Evolutionary conservation across 2,113 vertebrate genomes (phyloP).

Genomic region (Toxostoma redivivum): DNA sequence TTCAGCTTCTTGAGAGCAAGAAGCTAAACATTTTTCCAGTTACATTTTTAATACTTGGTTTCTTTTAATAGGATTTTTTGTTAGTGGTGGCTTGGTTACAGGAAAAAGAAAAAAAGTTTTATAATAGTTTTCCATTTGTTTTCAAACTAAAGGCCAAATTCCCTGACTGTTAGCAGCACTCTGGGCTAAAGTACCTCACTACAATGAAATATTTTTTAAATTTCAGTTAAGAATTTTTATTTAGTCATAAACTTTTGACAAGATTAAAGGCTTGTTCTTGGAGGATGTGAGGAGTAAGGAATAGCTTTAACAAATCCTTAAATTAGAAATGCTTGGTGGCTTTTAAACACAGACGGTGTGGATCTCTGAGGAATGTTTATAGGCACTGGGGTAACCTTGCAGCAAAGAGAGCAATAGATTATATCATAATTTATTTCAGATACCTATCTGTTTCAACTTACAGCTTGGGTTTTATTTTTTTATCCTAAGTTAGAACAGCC

Average conservation of each 20-base stretch:
- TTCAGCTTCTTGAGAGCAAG: not conserved
- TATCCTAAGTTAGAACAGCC: conserved; percentile 30
- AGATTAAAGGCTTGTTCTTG: not conserved
- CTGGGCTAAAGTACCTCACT: not conserved
- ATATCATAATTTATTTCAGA: conserved; percentile 38
- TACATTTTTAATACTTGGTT: not conserved
- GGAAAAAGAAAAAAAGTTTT: not conserved
- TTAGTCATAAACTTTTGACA: not conserved
- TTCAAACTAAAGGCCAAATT: not conserved
- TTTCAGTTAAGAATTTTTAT: not conserved
- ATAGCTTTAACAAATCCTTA: not conserved
- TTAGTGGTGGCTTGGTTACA: not conserved
- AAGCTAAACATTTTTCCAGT: not conserved
- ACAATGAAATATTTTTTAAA: not conserved
- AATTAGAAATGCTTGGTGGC: not conserved
- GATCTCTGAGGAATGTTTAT: conserved; percentile 2
- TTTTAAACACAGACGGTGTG: not conserved
- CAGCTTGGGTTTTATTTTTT: not conserved
- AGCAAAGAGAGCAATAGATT: conserved; percentile 11
- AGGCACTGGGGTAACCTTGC: conserved; percentile 26
- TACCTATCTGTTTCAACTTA: conserved; percentile 18
- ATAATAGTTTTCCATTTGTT: not conserved
- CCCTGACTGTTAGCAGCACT: not conserved
- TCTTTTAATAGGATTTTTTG: not conserved
- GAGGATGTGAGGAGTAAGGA: not conserved